Evolutionary conservation across 2,888 invertebrate species (phyloP), one percentile per base, ranked within the genome.

Genomic region (Himalopsyche kuldschensis): DNA sequence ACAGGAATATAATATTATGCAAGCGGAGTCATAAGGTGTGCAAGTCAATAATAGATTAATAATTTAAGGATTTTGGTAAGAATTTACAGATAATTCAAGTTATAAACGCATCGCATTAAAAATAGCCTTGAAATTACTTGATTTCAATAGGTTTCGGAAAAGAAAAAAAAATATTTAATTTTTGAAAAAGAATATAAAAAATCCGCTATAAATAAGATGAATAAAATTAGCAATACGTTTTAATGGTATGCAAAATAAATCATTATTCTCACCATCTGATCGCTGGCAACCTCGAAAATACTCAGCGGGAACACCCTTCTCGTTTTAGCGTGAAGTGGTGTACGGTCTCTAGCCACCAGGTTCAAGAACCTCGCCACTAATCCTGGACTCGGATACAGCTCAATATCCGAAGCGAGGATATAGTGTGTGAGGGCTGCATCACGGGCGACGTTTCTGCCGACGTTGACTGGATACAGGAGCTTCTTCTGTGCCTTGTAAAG

Each of bases 401-500:
- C 97, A 87, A 97, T 97, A 89, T 98, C 97, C 80, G 97, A 97
- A 32, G 97, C 95, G 82, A 97, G 92, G 63, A 97, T 93, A 89
- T 94, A 97, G 89, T 96, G 94, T 0, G 97, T 97, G 75, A 95
- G 92, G 0, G 97, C 95, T 41, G 94, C 93, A 87, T 96, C 96
- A 76, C 97, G 92, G 0, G 97, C 97, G n/a, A 97, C 93, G 89
- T 97, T 97, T 41, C 97, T 92, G 0, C 96, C 97, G 11, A 97
- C 96, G 89, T 98, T 98, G 82, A 98, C 96, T 2, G 97, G 97
- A 89, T 98, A 98, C 30, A 97, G 90, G 11, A 97, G 92, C 88
- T 95, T 96, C 89, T 96, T 96, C 87, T 95, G 94, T 79, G 94
- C 93, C 91, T 96, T 97, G 90, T 96, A 97, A 88, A 96, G 94